Percentiles rank a stretch among this genome's conserved stretches.
phyloP scores from a whole-genome alignment of 2,113 vertebrate species.

The Anser cygnoides region DNA sequence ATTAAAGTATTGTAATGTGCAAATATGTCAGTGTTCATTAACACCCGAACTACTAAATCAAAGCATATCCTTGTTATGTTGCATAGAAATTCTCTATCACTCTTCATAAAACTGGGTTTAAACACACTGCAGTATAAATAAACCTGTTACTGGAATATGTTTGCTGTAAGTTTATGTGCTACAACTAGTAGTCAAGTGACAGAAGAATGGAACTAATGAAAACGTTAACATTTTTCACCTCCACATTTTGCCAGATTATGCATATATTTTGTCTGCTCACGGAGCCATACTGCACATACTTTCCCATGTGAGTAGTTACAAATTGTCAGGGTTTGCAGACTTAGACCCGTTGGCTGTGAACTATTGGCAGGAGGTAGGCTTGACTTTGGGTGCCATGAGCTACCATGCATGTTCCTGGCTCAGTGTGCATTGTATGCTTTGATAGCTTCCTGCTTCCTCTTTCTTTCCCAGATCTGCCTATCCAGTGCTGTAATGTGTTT shows the following conservation, averaged over 20 bases:
- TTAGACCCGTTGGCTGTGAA: neutral
- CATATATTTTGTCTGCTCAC: neutral
- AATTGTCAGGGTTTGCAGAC: neutral
- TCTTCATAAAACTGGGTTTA: neutral
- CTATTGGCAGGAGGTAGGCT: neutral
- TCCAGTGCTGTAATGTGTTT: neutral
- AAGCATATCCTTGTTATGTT: conserved; percentile 25
- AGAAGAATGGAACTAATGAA: neutral
- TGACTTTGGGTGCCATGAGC: neutral
- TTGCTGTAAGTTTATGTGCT: neutral
- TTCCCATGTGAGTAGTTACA: neutral
- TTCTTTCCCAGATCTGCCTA: neutral
- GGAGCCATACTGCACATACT: neutral
- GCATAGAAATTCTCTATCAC: conserved; percentile 28
- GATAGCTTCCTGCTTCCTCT: neutral
- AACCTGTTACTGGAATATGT: neutral
- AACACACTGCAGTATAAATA: neutral
- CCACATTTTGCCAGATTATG: neutral
- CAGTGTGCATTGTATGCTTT: neutral
- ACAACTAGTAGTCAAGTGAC: neutral
- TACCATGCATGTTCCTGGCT: neutral
- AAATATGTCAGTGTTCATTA: conserved; percentile 46
- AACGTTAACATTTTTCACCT: neutral
- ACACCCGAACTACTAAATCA: neutral
- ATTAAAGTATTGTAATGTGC: conserved; percentile 13